Conservation (phyloP, 2,797 vertebrate genomes). For the Diplodus puntazzo region DNA sequence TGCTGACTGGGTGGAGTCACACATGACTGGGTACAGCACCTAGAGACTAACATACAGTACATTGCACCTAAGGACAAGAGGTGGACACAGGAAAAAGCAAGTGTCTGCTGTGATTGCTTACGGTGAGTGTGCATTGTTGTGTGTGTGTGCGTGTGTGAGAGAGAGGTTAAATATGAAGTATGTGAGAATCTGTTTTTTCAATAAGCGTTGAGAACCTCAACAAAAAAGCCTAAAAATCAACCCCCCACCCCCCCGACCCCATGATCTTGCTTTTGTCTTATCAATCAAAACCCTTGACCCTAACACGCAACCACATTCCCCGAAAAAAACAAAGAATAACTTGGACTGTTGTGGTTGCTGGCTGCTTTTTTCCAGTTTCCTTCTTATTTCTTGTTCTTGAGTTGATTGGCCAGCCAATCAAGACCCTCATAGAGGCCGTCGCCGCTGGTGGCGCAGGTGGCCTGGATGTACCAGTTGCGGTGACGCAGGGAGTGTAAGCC, state of each 20-base stretch:
- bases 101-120: constrained; percentile 63
- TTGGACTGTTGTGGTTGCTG: constrained; percentile 41
- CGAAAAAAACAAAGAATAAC: constrained; percentile 52
- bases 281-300: constrained; percentile 52
- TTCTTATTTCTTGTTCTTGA: constrained; percentile 97
- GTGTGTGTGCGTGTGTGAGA: constrained; percentile 37
- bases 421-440: constrained; percentile 97
- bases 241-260: constrained; percentile 15
- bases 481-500: constrained; percentile 96
- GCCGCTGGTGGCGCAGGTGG: constrained; percentile 96
- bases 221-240: constrained; percentile 54
- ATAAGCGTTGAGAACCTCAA: constrained; percentile 64
- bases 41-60: constrained; percentile 67
- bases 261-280: constrained; percentile 47
- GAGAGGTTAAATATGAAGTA: constrained; percentile 38
- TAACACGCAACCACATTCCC: constrained; percentile 26
- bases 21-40: constrained; percentile 61
- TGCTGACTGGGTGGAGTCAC: constrained; percentile 52
- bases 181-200: constrained; percentile 68
- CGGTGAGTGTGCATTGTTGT: constrained; percentile 50
- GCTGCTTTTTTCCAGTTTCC: constrained; percentile 29
- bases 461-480: constrained; percentile 99
- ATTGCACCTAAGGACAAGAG: constrained; percentile 62
- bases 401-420: constrained; percentile 98
- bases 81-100: constrained; percentile 65